Conservation (phyloP, 1,140 invertebrate species). For the Oscheius sp. region DNA sequence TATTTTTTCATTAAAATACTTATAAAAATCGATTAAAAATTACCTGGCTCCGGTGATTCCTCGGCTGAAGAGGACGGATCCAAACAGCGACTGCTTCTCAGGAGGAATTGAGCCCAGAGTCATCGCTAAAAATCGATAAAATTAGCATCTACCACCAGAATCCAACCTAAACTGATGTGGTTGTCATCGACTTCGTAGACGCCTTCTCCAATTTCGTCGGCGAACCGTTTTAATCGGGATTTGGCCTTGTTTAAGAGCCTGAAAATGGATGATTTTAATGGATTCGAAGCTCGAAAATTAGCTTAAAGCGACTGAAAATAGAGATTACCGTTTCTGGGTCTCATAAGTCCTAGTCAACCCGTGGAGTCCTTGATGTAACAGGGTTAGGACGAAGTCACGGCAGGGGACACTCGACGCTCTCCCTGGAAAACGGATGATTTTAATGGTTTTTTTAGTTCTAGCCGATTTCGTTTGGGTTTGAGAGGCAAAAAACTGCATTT, state of each 20-base stretch:
- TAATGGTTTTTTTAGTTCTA: no score
- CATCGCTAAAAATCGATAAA: slow-evolving; percentile 31
- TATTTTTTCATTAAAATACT: neutral
- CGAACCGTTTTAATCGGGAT: slow-evolving; percentile 29
- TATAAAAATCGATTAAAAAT: neutral
- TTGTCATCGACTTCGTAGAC: slow-evolving; percentile 37
- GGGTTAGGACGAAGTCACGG: slow-evolving; percentile 35
- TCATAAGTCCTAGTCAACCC: slow-evolving; percentile 8
- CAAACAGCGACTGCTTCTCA: slow-evolving; percentile 36
- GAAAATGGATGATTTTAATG: neutral
- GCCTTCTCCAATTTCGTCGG: slow-evolving; percentile 35
- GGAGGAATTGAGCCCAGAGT: slow-evolving; percentile 38
- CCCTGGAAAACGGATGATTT: slow-evolving; percentile 19
- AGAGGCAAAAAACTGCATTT: neutral
- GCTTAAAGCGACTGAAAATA: neutral
- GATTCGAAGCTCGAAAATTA: neutral
- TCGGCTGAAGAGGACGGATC: slow-evolving; percentile 34
- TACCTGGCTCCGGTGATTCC: slow-evolving; percentile 43
- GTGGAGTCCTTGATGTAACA: slow-evolving; percentile 18
- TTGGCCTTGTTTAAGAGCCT: slow-evolving; percentile 21
- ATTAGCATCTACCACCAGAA: no score
- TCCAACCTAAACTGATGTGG: slow-evolving; percentile 21
- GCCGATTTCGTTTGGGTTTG: no score
- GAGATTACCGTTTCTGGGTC: slow-evolving; percentile 18
- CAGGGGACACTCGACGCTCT: slow-evolving; percentile 36